These are phyloP conservation scores for Clarias laeviceps DNA, from an alignment of 2,797 vertebrate genomes.

Conservation along the genomic window DNA sequence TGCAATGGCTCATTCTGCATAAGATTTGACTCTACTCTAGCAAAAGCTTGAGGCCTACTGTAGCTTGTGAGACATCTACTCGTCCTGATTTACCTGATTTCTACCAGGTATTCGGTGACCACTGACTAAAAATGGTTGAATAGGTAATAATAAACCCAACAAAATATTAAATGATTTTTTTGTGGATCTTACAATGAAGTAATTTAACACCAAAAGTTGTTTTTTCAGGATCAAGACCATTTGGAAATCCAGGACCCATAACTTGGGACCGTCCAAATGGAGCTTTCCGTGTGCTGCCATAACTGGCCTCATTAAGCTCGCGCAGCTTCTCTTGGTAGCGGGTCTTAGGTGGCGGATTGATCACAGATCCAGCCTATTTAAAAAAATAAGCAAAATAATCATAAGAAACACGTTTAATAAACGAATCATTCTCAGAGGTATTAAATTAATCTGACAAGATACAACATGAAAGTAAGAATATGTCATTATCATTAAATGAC, in stretches of 20 bases:
- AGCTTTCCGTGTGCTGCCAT: conserved; percentile 69
- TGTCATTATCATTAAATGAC: background rate
- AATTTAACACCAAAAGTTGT: conserved; percentile 77
- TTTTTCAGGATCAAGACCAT: conserved; percentile 67
- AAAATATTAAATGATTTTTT: background rate
- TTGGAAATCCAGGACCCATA: conserved; percentile 71
- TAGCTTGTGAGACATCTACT: background rate
- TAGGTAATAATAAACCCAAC: background rate
- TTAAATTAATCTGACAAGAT: background rate
- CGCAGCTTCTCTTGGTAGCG: conserved; percentile 78
- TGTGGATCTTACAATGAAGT: conserved; percentile 68
- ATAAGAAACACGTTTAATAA: background rate
- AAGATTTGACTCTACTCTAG: background rate
- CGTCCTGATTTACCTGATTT: too few species aligned
- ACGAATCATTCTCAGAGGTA: background rate
- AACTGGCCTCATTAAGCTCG: conserved; percentile 75
- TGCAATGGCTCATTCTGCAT: too few species aligned
- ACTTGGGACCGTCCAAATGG: conserved; percentile 78
- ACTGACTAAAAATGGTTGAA: background rate
- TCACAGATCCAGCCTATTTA: conserved; percentile 67
- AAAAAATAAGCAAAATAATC: background rate
- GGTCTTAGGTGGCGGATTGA: conserved; percentile 77
- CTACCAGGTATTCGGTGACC: background rate
- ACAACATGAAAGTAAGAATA: background rate
- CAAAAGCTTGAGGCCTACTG: background rate